Evolutionary conservation across 2,797 vertebrate genomes (phyloP).

Genomic region (Lagocephalus sceleratus): DNA sequence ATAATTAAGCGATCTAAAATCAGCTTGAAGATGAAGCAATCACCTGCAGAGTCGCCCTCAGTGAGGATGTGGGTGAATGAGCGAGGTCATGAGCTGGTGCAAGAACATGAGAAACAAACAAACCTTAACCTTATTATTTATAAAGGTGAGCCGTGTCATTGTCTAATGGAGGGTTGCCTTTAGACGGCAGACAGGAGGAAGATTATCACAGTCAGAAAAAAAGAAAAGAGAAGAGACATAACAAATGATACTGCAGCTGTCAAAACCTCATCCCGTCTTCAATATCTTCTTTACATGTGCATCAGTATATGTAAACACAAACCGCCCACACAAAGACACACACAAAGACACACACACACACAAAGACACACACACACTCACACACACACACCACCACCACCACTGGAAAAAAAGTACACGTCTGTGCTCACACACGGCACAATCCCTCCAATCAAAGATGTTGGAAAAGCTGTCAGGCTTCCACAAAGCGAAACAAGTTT

Average conservation of each 20-base stretch:
- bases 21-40: constrained; percentile 51
- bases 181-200: constrained; percentile 49
- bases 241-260: constrained; percentile 76
- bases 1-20: no score
- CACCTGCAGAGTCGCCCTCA: constrained; percentile 48
- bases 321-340: constrained; percentile 58
- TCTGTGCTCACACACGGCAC: constrained; percentile 21
- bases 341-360: constrained; percentile 44
- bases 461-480: constrained; percentile 80
- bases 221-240: constrained; percentile 28
- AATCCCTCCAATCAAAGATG: constrained; percentile 71
- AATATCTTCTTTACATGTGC: constrained; percentile 61
- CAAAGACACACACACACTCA: constrained; percentile 61
- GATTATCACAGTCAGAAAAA: constrained; percentile 65
- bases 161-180: constrained; percentile 58
- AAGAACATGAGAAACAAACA: constrained; percentile 1
- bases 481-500: constrained; percentile 74
- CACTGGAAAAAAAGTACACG: constrained; percentile 26
- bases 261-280: constrained; percentile 74
- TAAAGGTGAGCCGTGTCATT: constrained; percentile 68
- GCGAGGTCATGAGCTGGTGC: constrained; percentile 76
- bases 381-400: constrained; percentile 45
- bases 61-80: constrained; percentile 69
- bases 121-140: constrained; percentile 75
- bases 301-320: constrained; percentile 68